phyloP scores from a whole-genome alignment of 2,797 vertebrate genomes.

The Chrosomus eos region DNA sequence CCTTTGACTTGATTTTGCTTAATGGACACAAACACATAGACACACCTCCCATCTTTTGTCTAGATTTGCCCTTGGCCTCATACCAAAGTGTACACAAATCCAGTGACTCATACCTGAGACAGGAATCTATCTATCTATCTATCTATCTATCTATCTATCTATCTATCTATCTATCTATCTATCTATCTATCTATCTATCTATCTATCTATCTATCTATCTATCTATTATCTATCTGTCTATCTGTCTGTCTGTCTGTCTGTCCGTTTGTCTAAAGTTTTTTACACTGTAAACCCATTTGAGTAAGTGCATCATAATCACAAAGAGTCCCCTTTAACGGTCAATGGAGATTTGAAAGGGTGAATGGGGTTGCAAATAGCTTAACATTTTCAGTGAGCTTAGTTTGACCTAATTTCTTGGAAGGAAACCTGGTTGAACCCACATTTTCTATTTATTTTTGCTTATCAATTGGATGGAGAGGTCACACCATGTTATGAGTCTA shows the following conservation, averaged over 20 bases:
- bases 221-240: not conserved
- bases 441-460: conserved; percentile 16
- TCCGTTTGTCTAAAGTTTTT: not conserved
- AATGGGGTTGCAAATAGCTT: conserved; percentile 54
- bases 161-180: not conserved
- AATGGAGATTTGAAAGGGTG: conserved; percentile 7
- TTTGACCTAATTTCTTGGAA: conserved; percentile 49
- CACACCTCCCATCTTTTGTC: not conserved
- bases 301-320: conserved; percentile 19
- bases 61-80: conserved; percentile 13
- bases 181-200: not conserved
- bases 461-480: conserved; percentile 3
- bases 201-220: not conserved
- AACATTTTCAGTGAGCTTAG: conserved; percentile 56
- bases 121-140: not conserved
- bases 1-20: not conserved
- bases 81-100: conserved; percentile 12
- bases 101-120: conserved; percentile 20
- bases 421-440: not conserved
- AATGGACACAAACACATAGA: conserved; percentile 14
- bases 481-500: not conserved
- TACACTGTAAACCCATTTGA: not conserved
- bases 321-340: not conserved
- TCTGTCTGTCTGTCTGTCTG: not conserved
- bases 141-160: not conserved